Evolutionary conservation across 2,888 invertebrate genomes (phyloP).

Genomic region (Corbicula japonica): DNA sequence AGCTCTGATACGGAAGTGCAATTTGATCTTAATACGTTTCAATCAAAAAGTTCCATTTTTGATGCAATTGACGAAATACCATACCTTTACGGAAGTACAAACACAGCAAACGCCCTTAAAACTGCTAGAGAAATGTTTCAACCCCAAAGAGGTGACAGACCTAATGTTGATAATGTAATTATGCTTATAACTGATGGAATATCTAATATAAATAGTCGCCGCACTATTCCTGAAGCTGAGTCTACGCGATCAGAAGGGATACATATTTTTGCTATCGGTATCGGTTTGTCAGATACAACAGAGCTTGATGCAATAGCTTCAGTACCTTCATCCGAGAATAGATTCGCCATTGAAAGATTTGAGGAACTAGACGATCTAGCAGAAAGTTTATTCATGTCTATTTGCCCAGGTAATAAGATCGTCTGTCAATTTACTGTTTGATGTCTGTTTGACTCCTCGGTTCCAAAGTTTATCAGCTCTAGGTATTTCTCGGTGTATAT

Average conservation of each 20-base stretch:
- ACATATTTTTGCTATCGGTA: conserved; percentile 71
- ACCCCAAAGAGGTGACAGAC: conserved; percentile 73
- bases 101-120: conserved; percentile 80
- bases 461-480: too few species aligned
- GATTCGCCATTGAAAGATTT: conserved; percentile 65
- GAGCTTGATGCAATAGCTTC: conserved; percentile 75
- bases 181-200: conserved; percentile 80
- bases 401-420: conserved; percentile 47
- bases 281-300: conserved; percentile 68
- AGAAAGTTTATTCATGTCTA: conserved; percentile 34
- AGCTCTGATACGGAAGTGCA: conserved; percentile 72
- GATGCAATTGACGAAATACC: conserved; percentile 79
- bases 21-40: conserved; percentile 77
- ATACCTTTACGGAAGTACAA: conserved; percentile 80
- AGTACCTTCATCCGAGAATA: conserved; percentile 65
- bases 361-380: conserved; percentile 59
- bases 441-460: too few species aligned
- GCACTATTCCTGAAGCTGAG: conserved; percentile 77
- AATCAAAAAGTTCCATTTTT: conserved; percentile 67
- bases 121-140: conserved; percentile 76
- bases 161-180: conserved; percentile 71
- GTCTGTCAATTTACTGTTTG: too few species aligned
- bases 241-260: conserved; percentile 38
- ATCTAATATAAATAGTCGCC: conserved; percentile 76
- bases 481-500: too few species aligned